These are phyloP conservation scores for Fukomys damarensis DNA, from an alignment of 2,113 vertebrate species.

Conservation along the genomic window DNA sequence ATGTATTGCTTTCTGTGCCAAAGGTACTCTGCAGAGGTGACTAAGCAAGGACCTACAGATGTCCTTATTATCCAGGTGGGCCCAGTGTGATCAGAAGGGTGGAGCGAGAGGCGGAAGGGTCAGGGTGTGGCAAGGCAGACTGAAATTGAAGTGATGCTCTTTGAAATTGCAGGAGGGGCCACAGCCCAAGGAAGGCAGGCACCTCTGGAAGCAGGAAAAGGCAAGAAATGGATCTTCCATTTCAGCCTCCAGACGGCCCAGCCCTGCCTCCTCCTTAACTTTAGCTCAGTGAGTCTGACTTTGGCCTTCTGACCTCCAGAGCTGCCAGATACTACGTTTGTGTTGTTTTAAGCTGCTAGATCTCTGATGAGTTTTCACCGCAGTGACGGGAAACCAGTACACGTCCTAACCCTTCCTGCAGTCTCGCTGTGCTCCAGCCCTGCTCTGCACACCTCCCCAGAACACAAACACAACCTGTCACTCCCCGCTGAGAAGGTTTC, in stretches of 20 bases:
- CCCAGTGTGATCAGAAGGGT: not conserved
- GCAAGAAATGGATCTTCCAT: not conserved
- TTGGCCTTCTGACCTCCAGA: not conserved
- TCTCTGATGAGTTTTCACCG: not conserved
- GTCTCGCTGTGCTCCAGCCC: not conserved
- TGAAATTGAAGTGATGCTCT: not conserved
- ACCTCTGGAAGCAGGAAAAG: not conserved
- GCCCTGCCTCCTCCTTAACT: not conserved
- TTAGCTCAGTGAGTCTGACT: not conserved
- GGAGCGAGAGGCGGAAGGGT: not conserved
- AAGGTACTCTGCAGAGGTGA: not conserved
- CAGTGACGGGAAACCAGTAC: not conserved
- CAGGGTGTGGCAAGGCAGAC: not conserved
- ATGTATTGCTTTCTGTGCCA: not conserved
- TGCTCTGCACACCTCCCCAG: not conserved
- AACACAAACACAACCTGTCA: not conserved
- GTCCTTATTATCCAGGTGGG: not conserved
- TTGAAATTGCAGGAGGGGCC: not conserved
- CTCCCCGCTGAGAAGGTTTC: not conserved
- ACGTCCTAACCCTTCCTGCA: not conserved
- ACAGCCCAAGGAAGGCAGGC: not conserved
- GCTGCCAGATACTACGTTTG: not conserved
- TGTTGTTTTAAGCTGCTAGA: not conserved
- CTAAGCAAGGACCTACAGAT: not conserved
- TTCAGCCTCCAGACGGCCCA: not conserved